Base-by-base conservation (phyloP, 2,113 vertebrate genomes). In the Fulmarus glacialis region DNA sequence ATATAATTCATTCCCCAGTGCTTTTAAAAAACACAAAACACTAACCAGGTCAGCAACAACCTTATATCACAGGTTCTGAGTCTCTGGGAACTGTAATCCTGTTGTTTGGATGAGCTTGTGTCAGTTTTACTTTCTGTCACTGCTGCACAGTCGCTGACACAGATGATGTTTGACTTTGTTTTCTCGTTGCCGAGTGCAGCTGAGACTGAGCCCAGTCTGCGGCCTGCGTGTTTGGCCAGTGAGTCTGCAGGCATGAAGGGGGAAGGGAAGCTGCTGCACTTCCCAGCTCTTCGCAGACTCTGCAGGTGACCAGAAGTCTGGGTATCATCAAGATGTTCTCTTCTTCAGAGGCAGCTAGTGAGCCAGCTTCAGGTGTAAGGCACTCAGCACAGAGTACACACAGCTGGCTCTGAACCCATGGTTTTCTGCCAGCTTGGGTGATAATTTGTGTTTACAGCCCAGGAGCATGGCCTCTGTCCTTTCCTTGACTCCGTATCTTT, bases 101-200 rank as follows among this genome's bases (percentile, higher is more conserved):
- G 24, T 91, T 93, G 95, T 96, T 96, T 96, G 94, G 94, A 95
- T 74, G 97, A 97, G 97, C 86, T 94, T 81, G 80, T 96, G 86
- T 96, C 96, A 89, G 80, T 94, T 93, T 94, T 96, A 86, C 93
- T 97, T 82, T 94, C 92, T 89, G 83, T 97, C 91, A 79, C 80
- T 95, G 91, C 86, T 75, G 82, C 95, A 85, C 63, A 74, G 92
- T 70, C 9, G 1, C 94, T 95, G 95, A 92, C 94, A 92, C 95
- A 96, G 94, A 94, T 82, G 91, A 95, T 97, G 92, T 96, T 97
- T 97, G 95, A 97, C 94, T 97, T 92, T 93, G 92, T 97, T 96
- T 94, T 92, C 64, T 84, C 1, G 60, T 94, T 95, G 89, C 96
- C 4, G 60, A 93, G 94, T n/a, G 34, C 91, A 34, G 52, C 89